Evolutionary conservation across 2,888 invertebrate species (phyloP).

Genomic region (Sipha maydis): DNA sequence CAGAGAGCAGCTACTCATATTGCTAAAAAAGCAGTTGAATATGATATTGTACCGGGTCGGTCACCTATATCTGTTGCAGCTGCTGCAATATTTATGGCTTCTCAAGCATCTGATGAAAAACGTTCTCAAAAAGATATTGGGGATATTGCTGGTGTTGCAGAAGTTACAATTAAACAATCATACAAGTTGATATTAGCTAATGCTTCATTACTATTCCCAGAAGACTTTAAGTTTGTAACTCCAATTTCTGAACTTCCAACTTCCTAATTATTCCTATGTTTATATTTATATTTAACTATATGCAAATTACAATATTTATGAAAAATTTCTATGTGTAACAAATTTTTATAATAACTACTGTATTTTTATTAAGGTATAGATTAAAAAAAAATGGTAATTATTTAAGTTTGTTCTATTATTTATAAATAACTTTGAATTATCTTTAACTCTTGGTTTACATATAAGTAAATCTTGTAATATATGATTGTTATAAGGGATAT

Average conservation of each 20-base stretch:
- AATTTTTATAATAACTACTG: slow-evolving; percentile 7
- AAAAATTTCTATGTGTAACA: neutral
- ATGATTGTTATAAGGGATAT: too few species aligned
- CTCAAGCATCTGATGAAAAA: slow-evolving; percentile 93
- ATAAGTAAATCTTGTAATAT: too few species aligned
- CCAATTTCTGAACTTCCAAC: slow-evolving; percentile 91
- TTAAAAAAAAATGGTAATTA: neutral
- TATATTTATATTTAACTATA: slow-evolving; percentile 4
- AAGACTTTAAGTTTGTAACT: slow-evolving; percentile 94
- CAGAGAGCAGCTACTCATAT: slow-evolving; percentile 96
- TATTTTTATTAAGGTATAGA: slow-evolving; percentile 34
- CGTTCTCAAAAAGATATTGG: slow-evolving; percentile 97
- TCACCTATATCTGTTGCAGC: slow-evolving; percentile 99
- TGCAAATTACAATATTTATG: neutral
- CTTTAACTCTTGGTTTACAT: too few species aligned
- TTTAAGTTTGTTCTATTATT: neutral
- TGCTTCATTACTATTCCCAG: slow-evolving; percentile 91
- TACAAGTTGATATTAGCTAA: slow-evolving; percentile 97
- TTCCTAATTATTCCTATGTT: slow-evolving; percentile 51
- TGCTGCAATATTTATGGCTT: slow-evolving; percentile 99
- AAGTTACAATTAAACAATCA: slow-evolving; percentile 96
- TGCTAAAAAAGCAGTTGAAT: slow-evolving; percentile 93
- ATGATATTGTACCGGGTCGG: slow-evolving; percentile 96
- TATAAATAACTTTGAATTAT: neutral
- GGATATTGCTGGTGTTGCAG: slow-evolving; percentile 97